These are phyloP conservation scores for Eupeodes latifasciatus DNA, from an alignment of 2,888 invertebrate species.

Conservation along the genomic window DNA sequence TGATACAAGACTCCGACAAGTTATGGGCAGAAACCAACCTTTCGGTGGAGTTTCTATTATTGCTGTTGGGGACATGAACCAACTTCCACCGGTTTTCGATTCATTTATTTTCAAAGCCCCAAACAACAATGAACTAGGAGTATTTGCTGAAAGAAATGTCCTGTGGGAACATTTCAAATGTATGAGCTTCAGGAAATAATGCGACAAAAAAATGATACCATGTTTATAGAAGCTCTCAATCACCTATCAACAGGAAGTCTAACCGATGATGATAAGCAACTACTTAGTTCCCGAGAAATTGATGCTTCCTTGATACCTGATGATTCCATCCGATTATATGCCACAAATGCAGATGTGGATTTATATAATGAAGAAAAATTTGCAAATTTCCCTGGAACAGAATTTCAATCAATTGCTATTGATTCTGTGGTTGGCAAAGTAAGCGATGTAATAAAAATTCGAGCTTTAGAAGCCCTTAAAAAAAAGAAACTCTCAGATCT, in stretches of 20 bases:
- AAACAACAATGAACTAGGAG: neutral
- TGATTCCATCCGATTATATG: conserved; percentile 1
- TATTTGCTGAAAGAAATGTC: neutral
- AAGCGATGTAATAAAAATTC: neutral
- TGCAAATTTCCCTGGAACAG: neutral
- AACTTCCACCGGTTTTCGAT: too few relatives aligned
- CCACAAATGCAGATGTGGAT: neutral
- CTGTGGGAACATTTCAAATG: conserved; percentile 23
- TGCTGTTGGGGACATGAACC: conserved; percentile 1
- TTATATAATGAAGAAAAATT: neutral
- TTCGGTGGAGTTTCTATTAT: conserved; percentile 17
- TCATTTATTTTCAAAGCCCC: neutral
- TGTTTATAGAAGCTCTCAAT: conserved; percentile 10
- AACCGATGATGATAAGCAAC: neutral
- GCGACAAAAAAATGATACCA: conserved; percentile 19
- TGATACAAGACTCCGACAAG: neutral
- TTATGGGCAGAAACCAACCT: conserved; percentile 9
- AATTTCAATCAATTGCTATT: neutral
- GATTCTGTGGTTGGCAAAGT: conserved; percentile 1
- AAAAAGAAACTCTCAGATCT: neutral
- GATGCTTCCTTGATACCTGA: neutral
- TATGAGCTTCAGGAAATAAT: conserved; percentile 29
- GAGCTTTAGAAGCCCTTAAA: neutral
- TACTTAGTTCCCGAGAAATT: conserved; percentile 5
- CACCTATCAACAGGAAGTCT: neutral